Evolutionary conservation across 1,140 invertebrate species (phyloP), one percentile per base, ranked within the genome.

Genomic region (Eueides isabella): DNA sequence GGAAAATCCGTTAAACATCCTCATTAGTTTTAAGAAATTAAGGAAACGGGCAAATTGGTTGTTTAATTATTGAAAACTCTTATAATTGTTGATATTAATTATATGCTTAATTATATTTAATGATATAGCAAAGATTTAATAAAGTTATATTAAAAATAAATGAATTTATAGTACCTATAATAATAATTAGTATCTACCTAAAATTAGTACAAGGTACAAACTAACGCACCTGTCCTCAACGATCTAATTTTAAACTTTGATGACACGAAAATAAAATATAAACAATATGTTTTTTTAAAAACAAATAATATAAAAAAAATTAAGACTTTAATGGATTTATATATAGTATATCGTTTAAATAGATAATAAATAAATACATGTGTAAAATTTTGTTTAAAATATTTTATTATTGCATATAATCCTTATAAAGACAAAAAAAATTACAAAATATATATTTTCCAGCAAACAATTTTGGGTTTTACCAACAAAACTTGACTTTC

Each of bases 401-500:
- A 31, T 31, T 31, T 31, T 31, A 31, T 31, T 31, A 31, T 31
- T 5, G 3, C 31, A 31, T 31, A 31, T 38, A 38, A 38, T 38
- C 35, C 5, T 38, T 38, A 11, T 38, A 55, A 55, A 55, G 44
- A 19, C 3, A 55, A 26, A 55, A 55, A n/a, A 55, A 55, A 7
- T 3, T 2, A 55, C 6, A 55, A 26, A n/a, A n/a, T n/a, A n/a
- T 23, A 55, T 55, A 55, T 55, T 55, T 55, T 55, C 48, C 48
- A 55, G 19, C 9, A 23, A 55, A 55, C 48, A 55, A 23, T 44
- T 71, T 71, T 44, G 9, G 69, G 14, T 71, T 71, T 71, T 48
- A 62, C 63, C 33, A 61, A 6, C 31, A 28, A 62, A 64, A n/a
- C 35, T 63, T 29, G n/a, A 61, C 66, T 69, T 74, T 67, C 67